Percentiles rank a stretch among this genome's conserved stretches.
Conservation (phyloP, 2,797 vertebrate species). For the Danio aesculapii region DNA sequence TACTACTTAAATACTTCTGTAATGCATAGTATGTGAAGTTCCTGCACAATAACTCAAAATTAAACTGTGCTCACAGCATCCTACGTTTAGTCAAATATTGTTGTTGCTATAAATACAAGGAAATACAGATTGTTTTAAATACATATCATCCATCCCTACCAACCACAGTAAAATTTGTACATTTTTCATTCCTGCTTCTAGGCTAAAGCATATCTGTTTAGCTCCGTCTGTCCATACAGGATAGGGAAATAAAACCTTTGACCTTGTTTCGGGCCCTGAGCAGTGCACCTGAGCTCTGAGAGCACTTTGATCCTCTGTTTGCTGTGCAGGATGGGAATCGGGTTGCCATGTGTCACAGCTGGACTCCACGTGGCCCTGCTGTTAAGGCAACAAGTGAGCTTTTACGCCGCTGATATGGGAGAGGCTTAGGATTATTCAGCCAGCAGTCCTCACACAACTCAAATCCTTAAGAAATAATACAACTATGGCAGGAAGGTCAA, state of each 20-base stretch:
- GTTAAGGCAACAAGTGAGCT: slow-evolving; percentile 51
- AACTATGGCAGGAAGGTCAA: slow-evolving; percentile 32
- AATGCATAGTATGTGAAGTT: too few relatives aligned
- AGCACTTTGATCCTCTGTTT: slow-evolving; percentile 63
- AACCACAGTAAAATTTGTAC: neutral
- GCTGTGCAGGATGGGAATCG: slow-evolving; percentile 43
- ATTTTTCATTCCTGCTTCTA: neutral
- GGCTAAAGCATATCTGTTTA: neutral
- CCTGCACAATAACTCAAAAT: neutral
- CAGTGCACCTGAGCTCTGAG: slow-evolving; percentile 54
- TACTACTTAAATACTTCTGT: too few relatives aligned
- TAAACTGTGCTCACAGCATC: neutral
- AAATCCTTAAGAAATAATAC: slow-evolving; percentile 24
- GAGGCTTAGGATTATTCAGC: slow-evolving; percentile 47
- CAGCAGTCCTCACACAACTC: slow-evolving; percentile 25
- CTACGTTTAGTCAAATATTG: too few relatives aligned
- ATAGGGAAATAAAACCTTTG: slow-evolving; percentile 55
- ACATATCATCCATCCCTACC: too few relatives aligned
- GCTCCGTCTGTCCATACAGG: slow-evolving; percentile 18
- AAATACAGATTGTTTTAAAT: too few relatives aligned
- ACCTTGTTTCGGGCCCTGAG: slow-evolving; percentile 32
- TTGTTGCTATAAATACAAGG: too few relatives aligned
- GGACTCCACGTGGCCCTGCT: slow-evolving; percentile 52
- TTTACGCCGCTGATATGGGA: slow-evolving; percentile 60
- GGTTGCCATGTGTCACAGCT: slow-evolving; percentile 54